Evolutionary conservation across 2,888 invertebrate species (phyloP).

Genomic region (Thymelicus lineola): DNA sequence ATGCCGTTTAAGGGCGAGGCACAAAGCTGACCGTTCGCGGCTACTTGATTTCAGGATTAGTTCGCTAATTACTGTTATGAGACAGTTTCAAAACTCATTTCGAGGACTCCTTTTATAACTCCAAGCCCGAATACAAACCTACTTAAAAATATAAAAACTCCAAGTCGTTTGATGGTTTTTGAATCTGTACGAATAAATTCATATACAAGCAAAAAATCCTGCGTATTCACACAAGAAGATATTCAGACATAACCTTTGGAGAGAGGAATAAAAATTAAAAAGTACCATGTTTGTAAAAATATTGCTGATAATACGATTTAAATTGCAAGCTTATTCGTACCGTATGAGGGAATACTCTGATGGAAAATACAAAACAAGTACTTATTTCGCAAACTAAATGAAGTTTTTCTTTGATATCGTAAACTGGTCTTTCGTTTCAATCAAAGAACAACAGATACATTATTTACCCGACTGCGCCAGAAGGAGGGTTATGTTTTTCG

Average conservation of each 20-base stretch:
- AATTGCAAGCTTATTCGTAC: slow-evolving; percentile 24
- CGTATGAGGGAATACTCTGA: neutral
- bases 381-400: slow-evolving; percentile 13
- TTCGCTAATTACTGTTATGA: slow-evolving; percentile 73
- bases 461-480: too few species aligned
- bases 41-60: slow-evolving; percentile 75
- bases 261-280: slow-evolving; percentile 37
- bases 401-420: slow-evolving; percentile 30
- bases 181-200: slow-evolving; percentile 37
- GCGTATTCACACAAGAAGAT: slow-evolving; percentile 39
- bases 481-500: too few species aligned
- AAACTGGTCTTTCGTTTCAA: slow-evolving; percentile 4
- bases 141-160: slow-evolving; percentile 39
- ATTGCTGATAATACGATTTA: slow-evolving; percentile 37
- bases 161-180: slow-evolving; percentile 36
- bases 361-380: slow-evolving; percentile 10
- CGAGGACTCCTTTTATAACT: slow-evolving; percentile 33
- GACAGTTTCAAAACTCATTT: slow-evolving; percentile 66
- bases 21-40: slow-evolving; percentile 77
- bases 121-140: slow-evolving; percentile 31
- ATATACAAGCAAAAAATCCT: slow-evolving; percentile 35
- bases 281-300: slow-evolving; percentile 34
- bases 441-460: neutral
- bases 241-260: slow-evolving; percentile 39
- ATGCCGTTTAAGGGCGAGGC: slow-evolving; percentile 70